Base-by-base conservation (phyloP, 2,888 invertebrate species). In the Gasteruption jaculator region DNA sequence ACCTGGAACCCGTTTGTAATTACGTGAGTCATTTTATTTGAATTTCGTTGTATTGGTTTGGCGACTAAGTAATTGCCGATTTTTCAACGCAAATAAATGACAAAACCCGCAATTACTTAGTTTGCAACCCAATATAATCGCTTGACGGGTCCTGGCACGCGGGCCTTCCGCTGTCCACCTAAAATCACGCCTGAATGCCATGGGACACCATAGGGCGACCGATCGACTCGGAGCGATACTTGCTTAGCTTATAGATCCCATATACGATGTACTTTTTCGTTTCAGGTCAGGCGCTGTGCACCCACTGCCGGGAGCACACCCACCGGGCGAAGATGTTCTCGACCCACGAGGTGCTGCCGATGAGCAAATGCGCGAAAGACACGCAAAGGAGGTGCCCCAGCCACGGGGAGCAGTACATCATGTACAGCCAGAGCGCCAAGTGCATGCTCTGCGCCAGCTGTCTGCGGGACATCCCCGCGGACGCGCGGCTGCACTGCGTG, bases 261-360 rank as follows among this genome's bases (percentile, higher is more conserved):
- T 30, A 24, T 10, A 11, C 8, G 2, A 16, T 8, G 12, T 14
- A 4, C 7, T 32, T 21, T 22, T 10, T 14, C 16, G 7, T 30
- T 43, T 3, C 63, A 82, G 82, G 83, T 43, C 86, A 86, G 74
- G 82, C 85, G 3, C 68, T 86, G 43, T 86, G 86, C 68, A 75
- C 74, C 14, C 74, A 75, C 44, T 86, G 86, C 68, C 74, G 85
- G 36, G 82, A 83, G 58, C 80, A 81, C 55, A 86, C 86, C 0
- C 86, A 86, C 60, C 73, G 82, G 50, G 86, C 86, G 4, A 83
- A 83, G 65, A 86, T 86, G 85, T 86, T 86, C 66, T 77, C 83
- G 1, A 73, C 78, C 16, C 86, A 86, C 62, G 83, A 84, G 48
- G 78, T 86, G 11, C 78, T 85, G 11, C 81, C 81, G 54, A 80